Evolutionary conservation across 2,113 vertebrate genomes (phyloP), one percentile per base, ranked within the genome.

Genomic region (Panurus biarmicus): DNA sequence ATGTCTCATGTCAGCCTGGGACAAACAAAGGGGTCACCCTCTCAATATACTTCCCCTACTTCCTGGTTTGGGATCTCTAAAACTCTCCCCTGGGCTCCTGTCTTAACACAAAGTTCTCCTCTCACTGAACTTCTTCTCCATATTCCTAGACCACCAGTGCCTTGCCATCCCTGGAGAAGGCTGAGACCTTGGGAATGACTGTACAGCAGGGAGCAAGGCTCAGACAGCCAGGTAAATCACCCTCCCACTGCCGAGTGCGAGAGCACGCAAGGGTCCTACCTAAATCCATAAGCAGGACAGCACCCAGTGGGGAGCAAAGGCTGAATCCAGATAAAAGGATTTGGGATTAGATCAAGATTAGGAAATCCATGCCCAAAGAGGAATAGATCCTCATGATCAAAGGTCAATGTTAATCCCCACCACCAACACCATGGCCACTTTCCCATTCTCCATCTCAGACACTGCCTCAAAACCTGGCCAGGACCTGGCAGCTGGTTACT

Each of bases 1-100:
- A 35, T 0, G 4, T 5, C 38, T 18, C 2, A 0, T 2, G 9
- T 36, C 72, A 56, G 26, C 66, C 53, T 45, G 1, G 0, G 24
- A 38, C 10, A 14, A 47, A 40, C 1, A 1, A 83, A 51, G 14
- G 17, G 13, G 7, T 61, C 2, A 2, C 22, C 13, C 33, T 28
- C 47, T 33, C 53, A 15, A 9, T 28, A 22, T 2, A 36, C 11
- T 40, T 35, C 29, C 21, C 3, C 1, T 44, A 2, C 7, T 35
- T 35, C 51, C 38, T 33, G 9, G 12, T 24, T 53, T 64, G 44
- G 17, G 14, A 83, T 60, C 45, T 80, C 67, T 26, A 8, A 33
- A 81, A 51, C 10, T 24, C 48, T 53, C 7, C 58, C 47, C 38
- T 6, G 9, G 38, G 6, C 26, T 57, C 17, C 71, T 26, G 3